Percentiles rank a stretch among this genome's conserved stretches.
Conservation (phyloP, 2,797 vertebrate genomes). For the Trichosurus vulpecula region DNA sequence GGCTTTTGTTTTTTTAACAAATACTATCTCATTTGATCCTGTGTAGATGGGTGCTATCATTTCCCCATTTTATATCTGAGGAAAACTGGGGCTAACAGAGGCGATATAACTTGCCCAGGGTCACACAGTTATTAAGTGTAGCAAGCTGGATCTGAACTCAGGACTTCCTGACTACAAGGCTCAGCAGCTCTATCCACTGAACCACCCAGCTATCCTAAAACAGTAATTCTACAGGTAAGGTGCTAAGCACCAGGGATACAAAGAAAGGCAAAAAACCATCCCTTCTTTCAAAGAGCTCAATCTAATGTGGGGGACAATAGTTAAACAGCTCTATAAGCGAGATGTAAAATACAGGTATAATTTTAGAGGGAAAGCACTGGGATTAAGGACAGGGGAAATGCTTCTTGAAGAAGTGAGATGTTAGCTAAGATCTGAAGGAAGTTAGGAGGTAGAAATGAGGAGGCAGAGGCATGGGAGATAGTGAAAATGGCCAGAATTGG, state of each 20-base stretch:
- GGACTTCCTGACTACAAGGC: neutral
- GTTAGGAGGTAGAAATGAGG: no score
- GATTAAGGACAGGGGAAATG: neutral
- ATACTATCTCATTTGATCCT: neutral
- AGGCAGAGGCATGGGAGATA: no score
- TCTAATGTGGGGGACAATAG: neutral
- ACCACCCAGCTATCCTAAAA: neutral
- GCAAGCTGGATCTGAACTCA: neutral
- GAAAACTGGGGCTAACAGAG: neutral
- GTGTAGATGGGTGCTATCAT: neutral
- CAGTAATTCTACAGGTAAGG: neutral
- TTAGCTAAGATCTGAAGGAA: no score
- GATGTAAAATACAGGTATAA: neutral
- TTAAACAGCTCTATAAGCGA: neutral
- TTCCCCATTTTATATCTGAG: neutral
- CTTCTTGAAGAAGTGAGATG: no score
- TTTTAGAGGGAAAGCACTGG: neutral
- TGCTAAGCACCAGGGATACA: neutral
- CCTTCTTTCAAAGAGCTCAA: neutral
- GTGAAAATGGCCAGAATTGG: no score
- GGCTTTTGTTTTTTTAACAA: neutral
- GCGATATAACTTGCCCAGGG: neutral
- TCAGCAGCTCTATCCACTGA: neutral
- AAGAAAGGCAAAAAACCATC: neutral
- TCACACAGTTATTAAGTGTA: neutral